Evolutionary conservation across 2,888 invertebrate genomes (phyloP), one percentile per base, ranked within the genome.

Genomic region (Dendrolimus houi): DNA sequence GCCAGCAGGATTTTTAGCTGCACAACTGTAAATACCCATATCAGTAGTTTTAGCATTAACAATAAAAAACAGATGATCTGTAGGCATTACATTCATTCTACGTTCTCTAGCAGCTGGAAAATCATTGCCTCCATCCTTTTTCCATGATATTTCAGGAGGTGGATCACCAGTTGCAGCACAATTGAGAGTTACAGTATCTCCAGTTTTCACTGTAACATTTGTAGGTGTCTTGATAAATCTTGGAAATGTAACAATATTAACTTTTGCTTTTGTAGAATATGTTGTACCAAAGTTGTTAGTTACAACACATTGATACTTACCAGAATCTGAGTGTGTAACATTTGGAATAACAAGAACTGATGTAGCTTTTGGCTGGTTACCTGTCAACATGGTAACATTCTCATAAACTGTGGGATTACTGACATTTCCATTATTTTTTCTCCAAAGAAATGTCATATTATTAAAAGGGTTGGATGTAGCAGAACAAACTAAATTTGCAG

Each of bases 41-140:
- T 99, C 99, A 52, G 93, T 93, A 0, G 95, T 93, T 81, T 97
- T 97, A 29, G 97, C 96, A 85, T 97, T 94, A n/a, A 97, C 93
- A 68, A 99, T 98, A 75, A 97, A 97, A 79, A 98, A 97, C 1
- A 96, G 94, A 79, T 98, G 96, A 77, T 98, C 98, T 42, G 94
- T 94, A 0, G 97, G 96, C 93, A 97, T 96, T 55, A 98, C 96
- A 84, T 96, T 96, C 94, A 99, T 96, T 52, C 98, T 92, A 54
- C 98, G 93, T 80, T 99, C 98, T 67, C 96, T 92, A 9, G 98
- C 98, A 7, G 99, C 98, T 8, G 98, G 98, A 81, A 99, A 98
- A 75, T 97, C 96, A 74, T 96, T 95, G 0, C 96, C 97, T n/a
- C 96, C 97, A 85, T 96, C 97, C 83, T 97, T 97, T 71, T 96